These are phyloP conservation scores for Scrobipalpa costella DNA, from an alignment of 2,888 invertebrate species.

Conservation along the genomic window DNA sequence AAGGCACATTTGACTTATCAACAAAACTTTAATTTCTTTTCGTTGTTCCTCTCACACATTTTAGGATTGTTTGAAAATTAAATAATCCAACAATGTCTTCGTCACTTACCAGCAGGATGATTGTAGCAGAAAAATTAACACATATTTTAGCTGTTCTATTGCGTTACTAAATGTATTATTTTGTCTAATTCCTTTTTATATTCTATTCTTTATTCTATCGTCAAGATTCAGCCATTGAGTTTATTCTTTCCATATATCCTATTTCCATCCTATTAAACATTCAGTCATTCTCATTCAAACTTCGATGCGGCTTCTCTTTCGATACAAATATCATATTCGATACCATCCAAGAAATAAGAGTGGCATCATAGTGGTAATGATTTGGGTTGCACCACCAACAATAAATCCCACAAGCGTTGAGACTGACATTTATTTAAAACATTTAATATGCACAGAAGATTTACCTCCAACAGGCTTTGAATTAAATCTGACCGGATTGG, in stretches of 20 bases:
- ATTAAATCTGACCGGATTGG: constrained; percentile 73
- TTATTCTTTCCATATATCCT: not conserved
- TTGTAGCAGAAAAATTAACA: no score
- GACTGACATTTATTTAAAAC: constrained; percentile 18
- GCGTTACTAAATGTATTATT: no score
- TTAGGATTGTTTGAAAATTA: no score
- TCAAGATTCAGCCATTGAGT: not conserved
- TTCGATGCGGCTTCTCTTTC: not conserved
- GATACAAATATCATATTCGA: not conserved
- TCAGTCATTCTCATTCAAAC: not conserved
- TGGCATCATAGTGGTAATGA: constrained; percentile 2
- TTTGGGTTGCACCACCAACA: constrained; percentile 30
- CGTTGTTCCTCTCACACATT: no score
- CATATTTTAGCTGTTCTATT: no score
- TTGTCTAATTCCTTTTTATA: no score
- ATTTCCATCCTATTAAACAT: no score
- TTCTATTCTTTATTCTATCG: not conserved
- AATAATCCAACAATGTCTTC: no score
- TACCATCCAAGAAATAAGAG: not conserved
- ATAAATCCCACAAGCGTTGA: constrained; percentile 56
- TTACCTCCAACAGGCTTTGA: constrained; percentile 70
- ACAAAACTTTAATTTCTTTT: not conserved
- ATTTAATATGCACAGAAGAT: constrained; percentile 76
- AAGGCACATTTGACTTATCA: no score
- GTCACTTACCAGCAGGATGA: no score